Evolutionary conservation across 2,888 invertebrate species (phyloP).

Genomic region (Melinaea marsaeus): DNA sequence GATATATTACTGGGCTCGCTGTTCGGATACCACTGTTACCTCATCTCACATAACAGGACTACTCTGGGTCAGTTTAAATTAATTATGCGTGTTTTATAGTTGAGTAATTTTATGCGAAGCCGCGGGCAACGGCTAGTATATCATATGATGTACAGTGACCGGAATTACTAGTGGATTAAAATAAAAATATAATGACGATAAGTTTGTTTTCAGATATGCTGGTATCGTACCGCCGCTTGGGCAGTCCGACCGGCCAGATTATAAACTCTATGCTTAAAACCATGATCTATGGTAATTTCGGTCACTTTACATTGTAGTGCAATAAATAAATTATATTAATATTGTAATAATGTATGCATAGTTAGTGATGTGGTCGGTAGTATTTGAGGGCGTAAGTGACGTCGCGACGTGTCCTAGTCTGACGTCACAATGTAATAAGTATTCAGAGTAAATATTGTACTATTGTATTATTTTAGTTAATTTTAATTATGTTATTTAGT

Average conservation of each 20-base stretch:
- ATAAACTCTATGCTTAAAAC: slow-evolving; percentile 53
- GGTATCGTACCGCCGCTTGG: slow-evolving; percentile 49
- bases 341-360: background rate
- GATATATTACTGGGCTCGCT: slow-evolving; percentile 96
- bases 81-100: too few species aligned
- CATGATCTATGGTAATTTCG: slow-evolving; percentile 60
- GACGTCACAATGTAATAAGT: background rate
- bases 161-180: slow-evolving; percentile 32
- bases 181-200: slow-evolving; percentile 12
- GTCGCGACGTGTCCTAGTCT: too few species aligned
- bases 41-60: slow-evolving; percentile 94
- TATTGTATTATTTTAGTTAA: too few species aligned
- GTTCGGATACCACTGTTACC: slow-evolving; percentile 97
- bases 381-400: background rate
- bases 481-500: too few species aligned
- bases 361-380: background rate
- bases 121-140: too few species aligned
- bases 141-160: slow-evolving; percentile 37
- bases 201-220: slow-evolving; percentile 71
- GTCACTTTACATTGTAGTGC: slow-evolving; percentile 23
- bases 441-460: background rate
- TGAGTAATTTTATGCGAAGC: too few species aligned
- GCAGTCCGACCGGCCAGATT: slow-evolving; percentile 57
- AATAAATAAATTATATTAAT: slow-evolving; percentile 2
- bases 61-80: slow-evolving; percentile 87